These are phyloP conservation scores for Hoplodrina blanda DNA, from an alignment of 2,888 invertebrate genomes.

Conservation along the genomic window DNA sequence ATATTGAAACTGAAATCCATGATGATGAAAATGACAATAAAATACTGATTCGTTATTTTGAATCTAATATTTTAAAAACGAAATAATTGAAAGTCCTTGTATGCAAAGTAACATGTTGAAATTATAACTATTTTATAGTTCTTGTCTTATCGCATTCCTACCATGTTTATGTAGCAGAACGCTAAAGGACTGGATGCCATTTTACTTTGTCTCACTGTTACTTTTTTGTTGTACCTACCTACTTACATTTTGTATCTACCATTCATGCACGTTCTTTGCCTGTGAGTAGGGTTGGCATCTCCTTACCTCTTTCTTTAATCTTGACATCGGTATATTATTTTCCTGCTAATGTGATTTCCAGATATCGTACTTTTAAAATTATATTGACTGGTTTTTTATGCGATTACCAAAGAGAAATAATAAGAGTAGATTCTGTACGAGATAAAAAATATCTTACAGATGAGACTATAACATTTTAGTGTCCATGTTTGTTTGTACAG, in stretches of 20 bases:
- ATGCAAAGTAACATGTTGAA: conserved; percentile 17
- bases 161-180: conserved; percentile 18
- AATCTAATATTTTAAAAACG: background rate
- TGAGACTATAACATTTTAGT: no score
- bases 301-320: conserved; percentile 19
- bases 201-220: conserved; percentile 21
- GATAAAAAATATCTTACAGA: background rate
- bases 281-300: conserved; percentile 40
- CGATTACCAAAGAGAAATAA: background rate
- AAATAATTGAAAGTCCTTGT: conserved; percentile 17
- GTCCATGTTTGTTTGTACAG: no score
- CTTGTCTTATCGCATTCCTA: conserved; percentile 11
- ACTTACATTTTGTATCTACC: conserved; percentile 24
- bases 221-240: conserved; percentile 17
- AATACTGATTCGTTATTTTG: background rate
- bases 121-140: conserved; percentile 17
- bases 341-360: conserved; percentile 3
- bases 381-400: conserved; percentile 1
- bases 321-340: conserved; percentile 21
- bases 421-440: background rate
- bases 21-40: background rate
- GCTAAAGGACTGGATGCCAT: conserved; percentile 26
- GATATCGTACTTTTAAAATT: conserved; percentile 4
- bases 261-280: conserved; percentile 16
- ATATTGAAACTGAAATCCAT: background rate